Base-by-base conservation (phyloP, 2,888 invertebrate species). In the Arenicola marina region DNA sequence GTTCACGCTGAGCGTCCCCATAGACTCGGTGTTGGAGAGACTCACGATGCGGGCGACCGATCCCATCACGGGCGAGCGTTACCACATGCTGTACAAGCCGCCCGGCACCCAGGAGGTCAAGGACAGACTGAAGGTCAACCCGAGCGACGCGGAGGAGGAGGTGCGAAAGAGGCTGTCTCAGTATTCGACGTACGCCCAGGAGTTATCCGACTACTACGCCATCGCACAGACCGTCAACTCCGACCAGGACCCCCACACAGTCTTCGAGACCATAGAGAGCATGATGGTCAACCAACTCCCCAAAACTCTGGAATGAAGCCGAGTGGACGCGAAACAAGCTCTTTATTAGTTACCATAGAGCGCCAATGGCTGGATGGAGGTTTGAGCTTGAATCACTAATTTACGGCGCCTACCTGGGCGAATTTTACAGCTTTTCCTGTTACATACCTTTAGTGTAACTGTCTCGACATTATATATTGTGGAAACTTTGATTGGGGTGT, bases 191-290 rank as follows among this genome's bases (percentile, higher is more conserved):
- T 78, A 78, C 46, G 73, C 73, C 1, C 81, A 82, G 59, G 82
- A 81, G 61, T 64, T 83, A 21, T 67, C 72, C 2, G 81, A 82
- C 51, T 81, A 70, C 67, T 83, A 82, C 68, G 68, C 63, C 2
- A 77, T 77, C 31, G 77, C 73, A 4, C 78, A 79, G 64, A 79
- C 78, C 55, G 65, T 82, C 21, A 81, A 81, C 57, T 81, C 78
- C 0, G 83, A 84, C 62, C 83, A 84, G 62, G 83, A 83, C 65
- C 78, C 79, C 18, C 79, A 83, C 64, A 82, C 82, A 4, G 82
- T 84, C 57, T 84, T 84, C 75, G 83, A 84, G 66, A 76, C 76
- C 61, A 75, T 84, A 24, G 83, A 84, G 69, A 80, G 82, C 61
- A 77, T 79, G 73, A 73, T 83, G 26, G 82, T 83, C 15, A 81